Evolutionary conservation across 2,113 vertebrate species (phyloP).

Genomic region (Empidonax traillii): DNA sequence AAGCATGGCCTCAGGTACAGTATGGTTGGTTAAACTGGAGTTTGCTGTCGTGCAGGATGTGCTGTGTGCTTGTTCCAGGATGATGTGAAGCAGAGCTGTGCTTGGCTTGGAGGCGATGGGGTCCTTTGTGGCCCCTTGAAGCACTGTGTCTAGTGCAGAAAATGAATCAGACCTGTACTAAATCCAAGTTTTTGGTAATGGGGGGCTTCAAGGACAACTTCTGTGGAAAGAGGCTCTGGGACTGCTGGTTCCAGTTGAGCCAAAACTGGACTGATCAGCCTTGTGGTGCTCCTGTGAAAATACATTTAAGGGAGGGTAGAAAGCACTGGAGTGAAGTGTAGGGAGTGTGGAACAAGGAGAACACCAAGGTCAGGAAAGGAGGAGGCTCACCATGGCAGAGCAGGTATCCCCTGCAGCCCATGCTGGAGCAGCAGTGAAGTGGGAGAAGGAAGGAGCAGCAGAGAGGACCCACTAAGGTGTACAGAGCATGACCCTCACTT

Average conservation of each 20-base stretch:
- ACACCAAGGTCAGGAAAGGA: not conserved
- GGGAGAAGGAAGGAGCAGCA: not conserved
- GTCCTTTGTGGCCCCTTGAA: not conserved
- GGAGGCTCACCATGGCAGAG: not conserved
- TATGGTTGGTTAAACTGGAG: not conserved
- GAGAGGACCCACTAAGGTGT: not conserved
- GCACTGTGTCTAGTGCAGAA: not conserved
- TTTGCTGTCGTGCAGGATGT: not conserved
- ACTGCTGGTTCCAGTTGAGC: rapidly evolving
- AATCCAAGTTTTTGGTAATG: not conserved
- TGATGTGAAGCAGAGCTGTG: not conserved
- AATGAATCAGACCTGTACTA: not conserved
- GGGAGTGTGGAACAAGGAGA: not conserved
- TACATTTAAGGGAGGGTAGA: not conserved
- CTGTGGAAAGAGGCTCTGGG: rapidly evolving
- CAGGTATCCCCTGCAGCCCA: not conserved
- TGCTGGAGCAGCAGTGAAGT: not conserved
- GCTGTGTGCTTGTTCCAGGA: rapidly evolving
- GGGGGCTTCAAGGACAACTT: not conserved
- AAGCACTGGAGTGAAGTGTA: rapidly evolving
- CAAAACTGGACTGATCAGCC: not conserved
- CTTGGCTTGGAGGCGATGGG: not conserved
- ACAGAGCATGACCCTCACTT: too few species aligned
- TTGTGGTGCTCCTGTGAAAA: not conserved
- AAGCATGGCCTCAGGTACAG: not conserved